phyloP scores from a whole-genome alignment of 2,888 invertebrate species.

The Conops quadrifasciatus region DNA sequence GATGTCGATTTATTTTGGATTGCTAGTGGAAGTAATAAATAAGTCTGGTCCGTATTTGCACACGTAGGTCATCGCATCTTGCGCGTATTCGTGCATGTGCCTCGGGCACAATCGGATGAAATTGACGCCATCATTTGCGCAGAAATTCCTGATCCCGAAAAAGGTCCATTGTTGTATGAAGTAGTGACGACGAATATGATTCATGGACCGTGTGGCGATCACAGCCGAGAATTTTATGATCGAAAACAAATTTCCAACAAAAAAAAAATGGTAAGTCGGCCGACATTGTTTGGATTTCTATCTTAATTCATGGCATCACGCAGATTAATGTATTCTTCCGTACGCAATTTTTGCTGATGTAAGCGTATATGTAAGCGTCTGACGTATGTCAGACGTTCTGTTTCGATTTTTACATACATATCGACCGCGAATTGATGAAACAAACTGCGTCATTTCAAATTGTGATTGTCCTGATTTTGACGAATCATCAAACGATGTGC shows the following conservation, averaged over 20 bases:
- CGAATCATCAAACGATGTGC: constrained; percentile 29
- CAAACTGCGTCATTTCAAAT: constrained; percentile 47
- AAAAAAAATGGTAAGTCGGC: too few relatives aligned
- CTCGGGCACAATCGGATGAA: too few relatives aligned
- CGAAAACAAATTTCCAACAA: constrained; percentile 43
- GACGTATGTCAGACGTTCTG: constrained; percentile 15
- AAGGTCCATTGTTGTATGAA: constrained; percentile 40
- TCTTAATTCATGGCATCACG: constrained; percentile 28
- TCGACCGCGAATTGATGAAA: constrained; percentile 42
- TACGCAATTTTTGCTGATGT: constrained; percentile 23
- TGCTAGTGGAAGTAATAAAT: constrained; percentile 17
- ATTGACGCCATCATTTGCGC: constrained; percentile 50
- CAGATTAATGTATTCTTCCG: constrained; percentile 24
- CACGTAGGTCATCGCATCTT: not conserved
- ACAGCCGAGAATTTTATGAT: constrained; percentile 42
- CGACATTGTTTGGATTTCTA: constrained; percentile 24
- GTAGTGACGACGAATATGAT: constrained; percentile 42
- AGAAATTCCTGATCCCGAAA: constrained; percentile 46
- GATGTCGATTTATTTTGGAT: not conserved
- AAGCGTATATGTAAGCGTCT: too few relatives aligned
- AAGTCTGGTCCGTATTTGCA: constrained; percentile 7
- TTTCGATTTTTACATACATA: constrained; percentile 32
- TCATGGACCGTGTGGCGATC: constrained; percentile 42
- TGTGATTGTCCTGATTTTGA: constrained; percentile 38
- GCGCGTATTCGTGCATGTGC: constrained; percentile 4